Base-by-base conservation (phyloP, 2,888 invertebrate genomes). In the Ecdyonurus torrentis region DNA sequence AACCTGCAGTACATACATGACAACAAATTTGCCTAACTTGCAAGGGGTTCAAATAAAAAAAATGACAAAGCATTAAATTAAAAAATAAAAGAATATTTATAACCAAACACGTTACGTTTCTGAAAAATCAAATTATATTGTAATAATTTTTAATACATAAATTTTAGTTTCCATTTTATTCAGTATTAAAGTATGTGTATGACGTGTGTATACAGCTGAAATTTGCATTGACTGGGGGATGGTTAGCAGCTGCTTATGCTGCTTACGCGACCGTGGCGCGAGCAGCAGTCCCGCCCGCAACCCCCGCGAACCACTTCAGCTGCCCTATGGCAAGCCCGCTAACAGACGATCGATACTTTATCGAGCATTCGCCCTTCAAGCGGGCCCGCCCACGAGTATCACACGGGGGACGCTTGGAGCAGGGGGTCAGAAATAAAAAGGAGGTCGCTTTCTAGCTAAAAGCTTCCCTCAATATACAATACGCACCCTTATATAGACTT, bases 351-450 rank as follows among this genome's bases (percentile, higher is more conserved):
- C 66, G 63, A 66, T 66, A 64, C 65, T 5, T 65, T 66, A 62
- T 66, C 66, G 61, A 61, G 23, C 63, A 50, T 64, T 63, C 64
- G 60, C 1, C 18, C 25, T 25, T 59, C 59, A 58, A 60, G 55
- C n/a, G 25, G 60, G 62, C 62, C 61, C 67, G 66, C 65, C 67
- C 62, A 64, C 65, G 65, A 65, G 63, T 63, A 65, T 61, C 65
- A 50, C 59, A 61, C 60, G 58, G 62, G 63, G 65, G 67, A 67
- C 67, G 67, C 63, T 61, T 23, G 15, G 52, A 65, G 37, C 65
- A 64, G 67, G 67, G n/a, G 23, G 60, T 52, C 63, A 67, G 60
- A 60, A 62, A 23, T 23, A 3, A 0, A 50, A 59, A 65, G 61
- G 67, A 67, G 67, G 66, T 67, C 24, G 37, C 24, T n/a, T n/a